Conservation (phyloP, 2,888 invertebrate species). For the Autographa pulchrina region DNA sequence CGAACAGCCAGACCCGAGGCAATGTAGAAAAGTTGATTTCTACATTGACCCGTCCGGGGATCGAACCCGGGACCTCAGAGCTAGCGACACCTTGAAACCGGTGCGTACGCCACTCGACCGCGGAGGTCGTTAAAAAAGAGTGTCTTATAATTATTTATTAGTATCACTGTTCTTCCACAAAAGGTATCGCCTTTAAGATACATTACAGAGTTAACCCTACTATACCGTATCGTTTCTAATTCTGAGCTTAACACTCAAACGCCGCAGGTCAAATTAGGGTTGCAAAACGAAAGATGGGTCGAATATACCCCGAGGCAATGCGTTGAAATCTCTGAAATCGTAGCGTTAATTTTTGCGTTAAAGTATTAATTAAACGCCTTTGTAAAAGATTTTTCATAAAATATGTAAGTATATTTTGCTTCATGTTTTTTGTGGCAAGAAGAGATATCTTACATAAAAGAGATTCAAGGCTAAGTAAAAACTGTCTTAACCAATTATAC, state of each 20-base stretch:
- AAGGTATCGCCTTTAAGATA: constrained; percentile 8
- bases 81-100: too few relatives aligned
- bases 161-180: too few relatives aligned
- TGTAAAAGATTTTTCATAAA: not conserved
- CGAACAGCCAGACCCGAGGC: too few relatives aligned
- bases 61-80: too few relatives aligned
- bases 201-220: constrained; percentile 42
- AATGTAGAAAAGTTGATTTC: too few relatives aligned
- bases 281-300: constrained; percentile 35
- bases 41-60: too few relatives aligned
- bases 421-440: too few relatives aligned
- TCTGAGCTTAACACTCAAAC: constrained; percentile 46
- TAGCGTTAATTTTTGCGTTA: constrained; percentile 47
- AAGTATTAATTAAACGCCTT: constrained; percentile 46
- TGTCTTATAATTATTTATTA: too few relatives aligned
- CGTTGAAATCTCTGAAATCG: constrained; percentile 47
- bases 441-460: too few relatives aligned
- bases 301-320: constrained; percentile 37
- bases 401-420: too few relatives aligned
- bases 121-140: too few relatives aligned
- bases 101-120: too few relatives aligned
- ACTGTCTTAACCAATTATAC: not conserved
- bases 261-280: constrained; percentile 53
- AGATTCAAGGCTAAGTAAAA: not conserved
- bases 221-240: constrained; percentile 45